Percentiles rank a stretch among this genome's conserved stretches.
phyloP scores from a whole-genome alignment of 2,888 invertebrate genomes.

The Drosophila niveifrons region DNA sequence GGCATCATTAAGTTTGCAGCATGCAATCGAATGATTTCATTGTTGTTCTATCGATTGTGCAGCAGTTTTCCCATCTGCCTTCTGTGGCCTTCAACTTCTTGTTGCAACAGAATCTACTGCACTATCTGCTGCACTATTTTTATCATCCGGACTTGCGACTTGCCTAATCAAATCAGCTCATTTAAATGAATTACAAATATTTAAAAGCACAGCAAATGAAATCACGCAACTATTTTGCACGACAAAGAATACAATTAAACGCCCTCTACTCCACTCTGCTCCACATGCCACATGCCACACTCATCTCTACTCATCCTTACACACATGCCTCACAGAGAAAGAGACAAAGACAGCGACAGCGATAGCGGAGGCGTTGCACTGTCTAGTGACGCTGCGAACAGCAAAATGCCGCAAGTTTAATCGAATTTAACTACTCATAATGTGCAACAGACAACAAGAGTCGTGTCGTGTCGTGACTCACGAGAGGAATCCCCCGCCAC shows the following conservation, averaged over 20 bases:
- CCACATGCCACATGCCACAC: conserved; percentile 8
- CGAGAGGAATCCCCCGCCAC: background rate
- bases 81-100: conserved; percentile 4
- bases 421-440: conserved; percentile 84
- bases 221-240: conserved; percentile 76
- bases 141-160: conserved; percentile 20
- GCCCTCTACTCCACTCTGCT: conserved; percentile 7
- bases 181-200: conserved; percentile 75
- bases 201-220: conserved; percentile 73
- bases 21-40: conserved; percentile 30
- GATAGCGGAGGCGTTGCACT: conserved; percentile 51
- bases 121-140: background rate
- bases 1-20: conserved; percentile 11
- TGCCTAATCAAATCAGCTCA: conserved; percentile 62
- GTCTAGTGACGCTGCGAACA: conserved; percentile 43
- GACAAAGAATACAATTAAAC: conserved; percentile 73
- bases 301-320: conserved; percentile 2
- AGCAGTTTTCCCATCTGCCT: background rate
- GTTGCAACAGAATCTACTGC: background rate
- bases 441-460: conserved; percentile 80
- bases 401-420: conserved; percentile 78
- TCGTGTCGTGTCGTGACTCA: conserved; percentile 16
- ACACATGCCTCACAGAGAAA: conserved; percentile 7
- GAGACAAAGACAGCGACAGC: background rate
- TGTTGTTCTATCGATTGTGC: conserved; percentile 18